Conservation (phyloP, 2,113 vertebrate genomes). For the Cheilinus undulatus region DNA sequence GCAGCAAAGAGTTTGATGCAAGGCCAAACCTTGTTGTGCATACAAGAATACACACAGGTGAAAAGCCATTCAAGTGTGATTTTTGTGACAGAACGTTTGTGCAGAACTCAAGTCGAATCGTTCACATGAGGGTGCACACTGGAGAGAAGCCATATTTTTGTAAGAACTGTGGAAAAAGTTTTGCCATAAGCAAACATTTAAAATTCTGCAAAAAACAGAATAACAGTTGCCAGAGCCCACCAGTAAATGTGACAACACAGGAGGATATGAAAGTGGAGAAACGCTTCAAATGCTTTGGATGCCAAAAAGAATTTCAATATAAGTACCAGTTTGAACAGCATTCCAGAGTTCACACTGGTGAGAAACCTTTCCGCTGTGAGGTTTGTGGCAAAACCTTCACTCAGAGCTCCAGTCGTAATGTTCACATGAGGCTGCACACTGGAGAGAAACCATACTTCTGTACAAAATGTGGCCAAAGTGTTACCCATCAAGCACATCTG, state of each 20-base stretch:
- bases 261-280: not conserved
- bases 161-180: slow-evolving; percentile 21
- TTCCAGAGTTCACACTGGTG: slow-evolving; percentile 13
- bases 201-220: slow-evolving; percentile 4
- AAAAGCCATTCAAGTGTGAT: slow-evolving; percentile 21
- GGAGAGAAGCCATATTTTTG: slow-evolving; percentile 37
- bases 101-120: slow-evolving; percentile 4
- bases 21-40: slow-evolving; percentile 8
- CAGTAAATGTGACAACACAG: not conserved
- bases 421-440: slow-evolving; percentile 28
- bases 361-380: slow-evolving; percentile 28
- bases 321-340: slow-evolving; percentile 10
- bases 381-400: slow-evolving; percentile 30
- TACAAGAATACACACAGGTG: slow-evolving; percentile 18
- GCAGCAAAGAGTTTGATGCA: slow-evolving; percentile 36
- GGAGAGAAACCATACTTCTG: slow-evolving; percentile 16
- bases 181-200: slow-evolving; percentile 14
- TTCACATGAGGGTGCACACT: slow-evolving; percentile 11
- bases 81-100: slow-evolving; percentile 4
- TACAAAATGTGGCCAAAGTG: not conserved
- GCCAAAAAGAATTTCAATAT: slow-evolving; percentile 10
- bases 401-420: not conserved
- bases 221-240: not conserved
- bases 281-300: slow-evolving; percentile 9
- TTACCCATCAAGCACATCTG: not conserved